Evolutionary conservation across 2,113 vertebrate genomes (phyloP).

Genomic region (Tauraco erythrolophus): DNA sequence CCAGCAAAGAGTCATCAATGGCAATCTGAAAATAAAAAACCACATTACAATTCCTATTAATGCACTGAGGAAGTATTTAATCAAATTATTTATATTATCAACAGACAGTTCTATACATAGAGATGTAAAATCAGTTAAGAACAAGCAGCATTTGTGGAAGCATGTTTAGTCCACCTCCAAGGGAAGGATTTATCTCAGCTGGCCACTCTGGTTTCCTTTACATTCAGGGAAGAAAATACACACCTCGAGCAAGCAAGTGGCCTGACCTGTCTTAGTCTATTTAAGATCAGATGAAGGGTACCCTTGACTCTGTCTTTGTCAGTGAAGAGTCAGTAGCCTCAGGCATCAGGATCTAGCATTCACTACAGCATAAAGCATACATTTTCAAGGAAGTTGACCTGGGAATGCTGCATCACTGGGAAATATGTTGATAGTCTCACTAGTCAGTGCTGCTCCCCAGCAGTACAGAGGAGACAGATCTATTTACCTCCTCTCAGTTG

Average conservation of each 20-base stretch:
- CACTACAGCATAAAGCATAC: not conserved
- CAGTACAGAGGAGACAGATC: not conserved
- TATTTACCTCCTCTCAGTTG: not conserved
- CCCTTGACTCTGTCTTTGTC: not conserved
- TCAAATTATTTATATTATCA: not conserved
- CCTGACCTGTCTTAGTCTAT: not conserved
- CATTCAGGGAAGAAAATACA: rapidly evolving
- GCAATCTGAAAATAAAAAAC: constrained; percentile 58
- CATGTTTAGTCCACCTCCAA: rapidly evolving
- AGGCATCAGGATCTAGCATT: not conserved
- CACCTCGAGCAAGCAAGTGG: not conserved
- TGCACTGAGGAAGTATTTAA: not conserved
- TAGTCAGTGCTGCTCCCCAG: not conserved
- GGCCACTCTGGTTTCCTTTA: not conserved
- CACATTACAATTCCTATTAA: not conserved
- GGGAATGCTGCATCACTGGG: not conserved
- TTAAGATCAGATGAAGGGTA: not conserved
- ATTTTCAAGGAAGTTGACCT: not conserved
- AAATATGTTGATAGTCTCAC: rapidly evolving
- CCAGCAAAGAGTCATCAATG: constrained; percentile 14
- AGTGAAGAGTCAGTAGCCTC: not conserved
- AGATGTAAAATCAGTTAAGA: not conserved
- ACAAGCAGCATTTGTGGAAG: not conserved
- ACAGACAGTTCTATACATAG: not conserved
- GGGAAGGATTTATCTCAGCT: not conserved